Percentiles rank a stretch among this genome's conserved stretches.
Conservation (phyloP, 2,888 invertebrate genomes). For the Diarsia dahlii region DNA sequence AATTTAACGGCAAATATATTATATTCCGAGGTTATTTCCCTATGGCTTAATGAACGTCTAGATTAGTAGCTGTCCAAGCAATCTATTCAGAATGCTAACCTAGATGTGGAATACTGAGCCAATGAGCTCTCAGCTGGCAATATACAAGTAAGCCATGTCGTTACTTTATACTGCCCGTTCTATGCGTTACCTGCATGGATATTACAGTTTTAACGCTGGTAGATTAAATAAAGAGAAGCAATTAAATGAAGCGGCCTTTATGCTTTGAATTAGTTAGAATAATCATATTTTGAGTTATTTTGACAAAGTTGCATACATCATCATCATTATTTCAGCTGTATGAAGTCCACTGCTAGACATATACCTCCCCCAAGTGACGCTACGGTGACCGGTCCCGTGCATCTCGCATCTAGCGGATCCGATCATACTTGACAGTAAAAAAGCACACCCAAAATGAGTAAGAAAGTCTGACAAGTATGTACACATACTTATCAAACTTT, state of each 20-base stretch:
- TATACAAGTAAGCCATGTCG: slow-evolving; percentile 50
- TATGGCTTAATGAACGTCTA: slow-evolving; percentile 39
- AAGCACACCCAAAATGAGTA: too few relatives aligned
- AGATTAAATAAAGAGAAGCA: background rate
- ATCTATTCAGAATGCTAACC: slow-evolving; percentile 56
- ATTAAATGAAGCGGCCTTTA: background rate
- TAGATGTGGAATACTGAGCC: slow-evolving; percentile 42
- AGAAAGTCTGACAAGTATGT: too few relatives aligned
- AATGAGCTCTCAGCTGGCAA: slow-evolving; percentile 49
- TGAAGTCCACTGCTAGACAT: too few relatives aligned
- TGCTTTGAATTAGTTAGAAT: background rate
- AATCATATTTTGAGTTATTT: background rate
- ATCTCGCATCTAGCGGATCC: too few relatives aligned
- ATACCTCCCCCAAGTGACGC: too few relatives aligned
- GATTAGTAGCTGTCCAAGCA: slow-evolving; percentile 52
- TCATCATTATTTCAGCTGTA: background rate
- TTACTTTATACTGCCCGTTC: slow-evolving; percentile 49
- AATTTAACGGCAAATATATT: slow-evolving; percentile 27
- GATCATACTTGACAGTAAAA: too few relatives aligned
- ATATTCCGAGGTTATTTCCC: slow-evolving; percentile 44
- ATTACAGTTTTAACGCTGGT: slow-evolving; percentile 17
- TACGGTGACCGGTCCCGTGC: too few relatives aligned
- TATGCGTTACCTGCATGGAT: slow-evolving; percentile 34
- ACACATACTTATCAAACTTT: too few relatives aligned
- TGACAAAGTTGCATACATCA: background rate